These are phyloP conservation scores for Graptemys geographica DNA, from an alignment of 2,797 vertebrate genomes.

Conservation along the genomic window DNA sequence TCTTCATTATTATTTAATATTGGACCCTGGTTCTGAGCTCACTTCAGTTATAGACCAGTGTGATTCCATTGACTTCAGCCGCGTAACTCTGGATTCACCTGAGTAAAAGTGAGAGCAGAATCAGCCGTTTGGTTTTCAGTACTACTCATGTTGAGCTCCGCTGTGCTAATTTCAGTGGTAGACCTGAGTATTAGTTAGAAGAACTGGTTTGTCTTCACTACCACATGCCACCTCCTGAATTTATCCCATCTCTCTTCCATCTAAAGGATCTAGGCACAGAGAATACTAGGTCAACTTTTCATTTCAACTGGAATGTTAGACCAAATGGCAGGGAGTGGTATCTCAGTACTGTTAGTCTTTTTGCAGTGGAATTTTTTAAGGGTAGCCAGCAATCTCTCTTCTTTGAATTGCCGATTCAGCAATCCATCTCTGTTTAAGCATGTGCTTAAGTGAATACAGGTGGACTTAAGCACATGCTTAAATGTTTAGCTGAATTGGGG, in stretches of 20 bases:
- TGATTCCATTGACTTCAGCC: neutral
- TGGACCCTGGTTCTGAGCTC: neutral
- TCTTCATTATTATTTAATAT: neutral
- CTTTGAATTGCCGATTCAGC: neutral
- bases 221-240: neutral
- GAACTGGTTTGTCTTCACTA: neutral
- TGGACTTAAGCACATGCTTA: neutral
- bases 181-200: too few relatives aligned
- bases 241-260: accelerated
- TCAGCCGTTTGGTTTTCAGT: neutral
- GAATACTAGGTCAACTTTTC: neutral
- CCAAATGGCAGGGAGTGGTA: neutral
- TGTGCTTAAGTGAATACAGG: conserved; percentile 27
- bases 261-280: neutral
- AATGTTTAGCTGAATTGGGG: neutral
- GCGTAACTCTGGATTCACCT: neutral
- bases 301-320: neutral
- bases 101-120: neutral
- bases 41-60: neutral
- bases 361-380: conserved; percentile 44
- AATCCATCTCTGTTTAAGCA: conserved; percentile 31
- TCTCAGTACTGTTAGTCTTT: neutral
- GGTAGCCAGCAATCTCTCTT: conserved; percentile 22
- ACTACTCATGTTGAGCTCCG: too few relatives aligned
- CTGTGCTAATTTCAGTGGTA: too few relatives aligned